phyloP scores from a whole-genome alignment of 2,113 vertebrate genomes.

The Baryphthengus martii region DNA sequence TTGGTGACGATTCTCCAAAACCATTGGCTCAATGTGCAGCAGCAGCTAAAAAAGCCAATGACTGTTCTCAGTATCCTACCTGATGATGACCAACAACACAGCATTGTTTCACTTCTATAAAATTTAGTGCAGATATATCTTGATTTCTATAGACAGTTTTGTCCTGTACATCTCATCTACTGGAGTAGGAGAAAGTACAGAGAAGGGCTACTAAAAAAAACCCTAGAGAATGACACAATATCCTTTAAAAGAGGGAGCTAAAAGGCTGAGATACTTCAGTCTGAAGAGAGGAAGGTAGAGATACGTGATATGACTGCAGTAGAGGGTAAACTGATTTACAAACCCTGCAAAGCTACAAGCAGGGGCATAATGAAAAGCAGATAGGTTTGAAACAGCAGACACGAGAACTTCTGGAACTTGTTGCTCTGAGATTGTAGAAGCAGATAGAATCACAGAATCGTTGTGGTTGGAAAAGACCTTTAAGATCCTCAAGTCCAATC shows the following conservation, averaged over 20 bases:
- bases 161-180: background rate
- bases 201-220: background rate
- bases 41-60: background rate
- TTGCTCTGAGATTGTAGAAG: background rate
- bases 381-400: background rate
- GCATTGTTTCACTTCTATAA: background rate
- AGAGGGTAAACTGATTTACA: background rate
- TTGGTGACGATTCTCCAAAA: background rate
- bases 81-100: background rate
- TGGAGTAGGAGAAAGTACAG: background rate
- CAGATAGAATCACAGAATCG: background rate
- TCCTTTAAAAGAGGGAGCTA: background rate
- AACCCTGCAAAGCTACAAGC: background rate
- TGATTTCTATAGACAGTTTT: background rate
- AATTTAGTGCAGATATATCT: background rate
- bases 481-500: too few relatives aligned
- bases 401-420: background rate
- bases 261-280: background rate
- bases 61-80: background rate
- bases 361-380: background rate
- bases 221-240: background rate
- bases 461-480: too few relatives aligned
- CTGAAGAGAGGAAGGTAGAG: background rate
- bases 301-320: background rate
- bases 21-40: background rate